phyloP scores from a whole-genome alignment of 2,797 vertebrate species.

The Liasis olivaceus region DNA sequence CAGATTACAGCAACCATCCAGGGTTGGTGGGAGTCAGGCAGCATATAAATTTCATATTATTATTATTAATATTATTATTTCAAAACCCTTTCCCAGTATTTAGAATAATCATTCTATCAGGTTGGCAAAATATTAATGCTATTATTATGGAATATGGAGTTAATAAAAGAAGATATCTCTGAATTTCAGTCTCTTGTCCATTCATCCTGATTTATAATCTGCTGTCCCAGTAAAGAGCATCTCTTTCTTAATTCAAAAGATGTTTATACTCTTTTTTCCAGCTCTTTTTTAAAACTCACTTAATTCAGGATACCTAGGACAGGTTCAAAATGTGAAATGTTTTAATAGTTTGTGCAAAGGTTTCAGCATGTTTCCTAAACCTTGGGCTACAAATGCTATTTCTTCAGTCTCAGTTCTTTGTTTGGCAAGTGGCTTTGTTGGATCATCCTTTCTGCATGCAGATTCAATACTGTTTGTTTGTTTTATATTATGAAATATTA shows the following conservation, averaged over 20 bases:
- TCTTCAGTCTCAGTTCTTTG: slow-evolving; percentile 49
- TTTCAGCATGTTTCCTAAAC: slow-evolving; percentile 53
- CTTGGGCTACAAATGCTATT: slow-evolving; percentile 52
- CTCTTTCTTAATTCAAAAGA: not conserved
- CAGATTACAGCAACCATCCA: not conserved
- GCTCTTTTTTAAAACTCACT: slow-evolving; percentile 34
- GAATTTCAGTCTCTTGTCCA: not conserved
- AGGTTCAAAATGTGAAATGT: slow-evolving; percentile 22
- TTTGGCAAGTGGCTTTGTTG: slow-evolving; percentile 57
- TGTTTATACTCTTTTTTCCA: slow-evolving; percentile 5
- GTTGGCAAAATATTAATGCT: not conserved
- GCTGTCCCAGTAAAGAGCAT: not conserved
- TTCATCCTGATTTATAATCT: not conserved
- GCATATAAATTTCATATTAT: not conserved
- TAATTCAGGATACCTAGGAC: slow-evolving; percentile 27
- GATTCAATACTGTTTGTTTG: slow-evolving; percentile 48
- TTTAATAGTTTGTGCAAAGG: not conserved
- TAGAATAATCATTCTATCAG: not conserved
- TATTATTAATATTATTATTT: not conserved
- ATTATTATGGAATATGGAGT: slow-evolving; percentile 10
- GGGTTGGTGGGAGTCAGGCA: not conserved
- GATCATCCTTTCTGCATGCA: slow-evolving; percentile 55
- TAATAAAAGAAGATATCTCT: slow-evolving; percentile 21
- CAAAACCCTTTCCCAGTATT: slow-evolving; percentile 1
- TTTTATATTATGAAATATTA: slow-evolving; percentile 44